These are phyloP conservation scores for Terrapene triunguis DNA, from an alignment of 2,113 vertebrate species.

Conservation along the genomic window DNA sequence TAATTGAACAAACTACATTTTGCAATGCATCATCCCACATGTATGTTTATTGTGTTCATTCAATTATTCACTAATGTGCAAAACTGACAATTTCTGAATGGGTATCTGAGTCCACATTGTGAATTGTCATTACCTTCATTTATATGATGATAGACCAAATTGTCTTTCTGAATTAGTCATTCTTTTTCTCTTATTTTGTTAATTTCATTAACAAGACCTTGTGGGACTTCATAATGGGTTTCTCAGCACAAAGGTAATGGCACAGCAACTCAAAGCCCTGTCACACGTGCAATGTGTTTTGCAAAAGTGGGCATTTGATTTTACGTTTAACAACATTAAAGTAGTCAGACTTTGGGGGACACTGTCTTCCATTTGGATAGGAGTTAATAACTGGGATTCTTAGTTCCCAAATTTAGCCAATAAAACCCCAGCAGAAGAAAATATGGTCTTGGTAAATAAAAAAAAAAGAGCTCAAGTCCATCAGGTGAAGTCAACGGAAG, in stretches of 20 bases:
- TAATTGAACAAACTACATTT: constrained; percentile 15
- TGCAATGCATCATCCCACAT: not conserved
- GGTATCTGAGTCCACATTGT: not conserved
- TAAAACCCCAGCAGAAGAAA: not conserved
- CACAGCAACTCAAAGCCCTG: not conserved
- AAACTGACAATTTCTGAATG: not conserved
- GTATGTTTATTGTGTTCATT: not conserved
- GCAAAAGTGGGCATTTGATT: not conserved
- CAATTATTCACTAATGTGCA: not conserved
- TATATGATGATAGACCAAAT: not conserved
- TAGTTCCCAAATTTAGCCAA: not conserved
- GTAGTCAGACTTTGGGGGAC: not conserved
- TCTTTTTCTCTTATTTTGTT: not conserved
- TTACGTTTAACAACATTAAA: not conserved
- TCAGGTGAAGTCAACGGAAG: not conserved
- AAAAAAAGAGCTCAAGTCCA: not conserved
- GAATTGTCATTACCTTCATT: not conserved
- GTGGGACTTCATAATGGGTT: not conserved
- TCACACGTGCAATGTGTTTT: not conserved
- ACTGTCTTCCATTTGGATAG: not conserved
- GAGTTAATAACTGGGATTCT: not conserved
- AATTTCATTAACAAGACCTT: not conserved
- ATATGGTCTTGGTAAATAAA: not conserved
- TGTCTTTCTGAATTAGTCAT: not conserved
- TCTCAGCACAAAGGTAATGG: not conserved